Evolutionary conservation across 2,797 vertebrate species (phyloP).

Genomic region (Enteromius radiatus): DNA sequence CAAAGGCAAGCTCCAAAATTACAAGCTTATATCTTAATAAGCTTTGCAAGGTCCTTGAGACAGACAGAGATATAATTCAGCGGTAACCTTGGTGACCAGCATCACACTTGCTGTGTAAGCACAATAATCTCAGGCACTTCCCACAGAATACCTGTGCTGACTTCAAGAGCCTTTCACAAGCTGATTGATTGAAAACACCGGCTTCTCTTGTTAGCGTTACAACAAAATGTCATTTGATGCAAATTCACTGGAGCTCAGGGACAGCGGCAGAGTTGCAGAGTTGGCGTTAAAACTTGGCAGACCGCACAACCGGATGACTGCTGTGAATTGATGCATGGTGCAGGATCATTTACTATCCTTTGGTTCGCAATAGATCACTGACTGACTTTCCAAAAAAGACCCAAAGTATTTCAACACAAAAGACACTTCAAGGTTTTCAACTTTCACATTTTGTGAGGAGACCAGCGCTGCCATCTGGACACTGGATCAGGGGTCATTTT

Average conservation of each 20-base stretch:
- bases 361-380: conserved; percentile 37
- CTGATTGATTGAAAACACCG: conserved; percentile 71
- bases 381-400: conserved; percentile 12
- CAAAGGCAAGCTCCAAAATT: conserved; percentile 21
- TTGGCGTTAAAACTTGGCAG: conserved; percentile 66
- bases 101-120: conserved; percentile 33
- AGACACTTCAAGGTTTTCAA: conserved; percentile 17
- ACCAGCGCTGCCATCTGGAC: not conserved
- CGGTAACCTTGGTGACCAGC: conserved; percentile 23
- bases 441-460: not conserved
- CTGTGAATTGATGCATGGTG: conserved; percentile 67
- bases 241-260: conserved; percentile 73
- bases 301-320: conserved; percentile 65
- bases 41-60: conserved; percentile 22
- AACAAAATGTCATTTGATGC: conserved; percentile 76
- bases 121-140: conserved; percentile 38
- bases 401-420: conserved; percentile 11
- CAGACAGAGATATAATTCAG: conserved; percentile 19
- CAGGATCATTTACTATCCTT: conserved; percentile 49
- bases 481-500: not conserved
- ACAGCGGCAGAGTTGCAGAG: conserved; percentile 60
- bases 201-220: conserved; percentile 66
- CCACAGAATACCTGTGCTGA: conserved; percentile 36
- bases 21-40: conserved; percentile 23
- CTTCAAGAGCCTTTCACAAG: conserved; percentile 55